Evolutionary conservation across 1,140 invertebrate genomes (phyloP).

Genomic region (Megalonaias nervosa): DNA sequence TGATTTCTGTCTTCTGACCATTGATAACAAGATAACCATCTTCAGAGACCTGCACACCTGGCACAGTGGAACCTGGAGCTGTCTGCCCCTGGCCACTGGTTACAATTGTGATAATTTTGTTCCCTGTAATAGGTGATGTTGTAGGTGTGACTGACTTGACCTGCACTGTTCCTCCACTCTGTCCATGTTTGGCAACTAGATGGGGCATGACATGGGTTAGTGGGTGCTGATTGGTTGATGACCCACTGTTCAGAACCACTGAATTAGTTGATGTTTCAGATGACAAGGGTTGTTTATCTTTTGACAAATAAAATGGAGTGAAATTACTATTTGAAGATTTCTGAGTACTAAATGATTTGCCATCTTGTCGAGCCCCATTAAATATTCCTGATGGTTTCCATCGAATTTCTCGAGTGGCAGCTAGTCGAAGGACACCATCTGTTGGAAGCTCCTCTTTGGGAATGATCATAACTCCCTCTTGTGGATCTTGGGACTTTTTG

Average conservation of each 20-base stretch:
- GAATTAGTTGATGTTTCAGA: slow-evolving; percentile 1
- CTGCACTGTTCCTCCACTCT: neutral
- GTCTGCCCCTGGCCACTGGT: slow-evolving; percentile 7
- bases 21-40: slow-evolving; percentile 31
- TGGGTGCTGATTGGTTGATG: neutral
- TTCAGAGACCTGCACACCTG: slow-evolving; percentile 27
- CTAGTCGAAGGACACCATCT: slow-evolving; percentile 20
- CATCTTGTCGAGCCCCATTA: no score
- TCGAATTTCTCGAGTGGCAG: slow-evolving; percentile 29
- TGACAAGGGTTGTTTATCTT: no score
- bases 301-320: no score
- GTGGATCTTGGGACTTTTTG: neutral
- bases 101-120: slow-evolving; percentile 30
- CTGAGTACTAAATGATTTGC: no score
- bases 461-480: slow-evolving; percentile 31
- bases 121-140: slow-evolving; percentile 9
- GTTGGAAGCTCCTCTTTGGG: slow-evolving; percentile 26
- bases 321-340: no score
- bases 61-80: slow-evolving; percentile 21
- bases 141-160: slow-evolving; percentile 10
- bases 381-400: slow-evolving; percentile 14
- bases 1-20: slow-evolving; percentile 33
- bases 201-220: neutral
- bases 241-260: neutral
- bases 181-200: neutral